phyloP scores from a whole-genome alignment of 2,797 vertebrate species.

The Diglossa cyanea region DNA sequence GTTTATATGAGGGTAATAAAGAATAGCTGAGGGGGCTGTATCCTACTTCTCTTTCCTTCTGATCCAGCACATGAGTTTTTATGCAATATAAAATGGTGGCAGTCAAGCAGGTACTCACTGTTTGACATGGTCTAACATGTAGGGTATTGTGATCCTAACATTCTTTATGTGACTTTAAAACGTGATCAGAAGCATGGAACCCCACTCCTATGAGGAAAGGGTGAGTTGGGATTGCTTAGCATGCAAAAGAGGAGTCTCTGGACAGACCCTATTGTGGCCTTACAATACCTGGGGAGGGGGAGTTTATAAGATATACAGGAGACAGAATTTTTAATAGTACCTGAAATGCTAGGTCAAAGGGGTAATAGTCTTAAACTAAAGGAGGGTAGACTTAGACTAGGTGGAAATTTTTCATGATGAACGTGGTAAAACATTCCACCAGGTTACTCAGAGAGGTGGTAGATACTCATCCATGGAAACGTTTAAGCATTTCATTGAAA shows the following conservation, averaged over 20 bases:
- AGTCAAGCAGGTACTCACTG: background rate
- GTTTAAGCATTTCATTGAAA: background rate
- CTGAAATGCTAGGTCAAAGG: background rate
- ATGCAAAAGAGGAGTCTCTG: background rate
- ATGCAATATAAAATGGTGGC: background rate
- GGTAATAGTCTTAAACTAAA: background rate
- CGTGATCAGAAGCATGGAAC: background rate
- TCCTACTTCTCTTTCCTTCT: background rate
- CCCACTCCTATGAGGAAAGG: background rate
- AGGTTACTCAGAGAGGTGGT: background rate
- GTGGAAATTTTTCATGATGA: background rate
- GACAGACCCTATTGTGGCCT: fast-evolving
- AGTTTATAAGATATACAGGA: background rate
- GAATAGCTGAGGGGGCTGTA: background rate
- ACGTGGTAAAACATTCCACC: background rate
- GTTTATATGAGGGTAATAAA: background rate
- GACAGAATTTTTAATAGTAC: background rate
- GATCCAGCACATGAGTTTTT: background rate
- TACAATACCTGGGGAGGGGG: background rate
- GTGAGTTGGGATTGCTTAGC: background rate
- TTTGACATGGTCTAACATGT: background rate
- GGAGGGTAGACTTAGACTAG: background rate
- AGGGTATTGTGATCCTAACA: background rate
- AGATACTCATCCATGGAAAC: background rate
- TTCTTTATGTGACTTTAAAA: background rate